Base-by-base conservation (phyloP, 2,797 vertebrate species). In the Gadopsis marmoratus region DNA sequence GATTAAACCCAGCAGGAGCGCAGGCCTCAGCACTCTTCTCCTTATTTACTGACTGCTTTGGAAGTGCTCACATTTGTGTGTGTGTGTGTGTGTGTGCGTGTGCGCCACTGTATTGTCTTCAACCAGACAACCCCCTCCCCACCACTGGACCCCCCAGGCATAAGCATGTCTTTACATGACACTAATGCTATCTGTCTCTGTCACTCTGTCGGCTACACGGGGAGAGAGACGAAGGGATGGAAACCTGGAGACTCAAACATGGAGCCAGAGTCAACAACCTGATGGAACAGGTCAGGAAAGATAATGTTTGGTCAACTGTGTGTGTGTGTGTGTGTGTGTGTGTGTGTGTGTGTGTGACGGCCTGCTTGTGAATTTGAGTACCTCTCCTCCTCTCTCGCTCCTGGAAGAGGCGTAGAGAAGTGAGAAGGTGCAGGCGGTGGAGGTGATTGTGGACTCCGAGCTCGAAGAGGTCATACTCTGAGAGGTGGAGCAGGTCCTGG, bases 351-450 rank as follows among this genome's bases (percentile, higher is more conserved):
- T 4, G 70, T 78, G 67, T 31, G 43, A 13, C 35, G 81, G 39
- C 39, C 26, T 50, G 59, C 50, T 48, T 55, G n/a, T 79, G 68
- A 51, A 2, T 62, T 0, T 16, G 61, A 35, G 81, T 90, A 96
- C 95, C 95, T 96, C 88, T 93, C 55, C 92, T 93, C 87, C 77
- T 86, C 86, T 94, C 94, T 8, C 86, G 81, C 81, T 95, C 93
- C 63, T 90, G 92, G 82, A 96, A 93, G 61, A 96, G 90, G 76
- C 94, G 91, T 21, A 96, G 94, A 43, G 92, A 96, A 60, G 94
- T 96, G 76, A 96, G 94, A 2, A 96, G 95, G 76, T 94, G 91
- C 66, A 94, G 89, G 50, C 88, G 77, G 82, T 97, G 95, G 31
- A 95, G 89, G 76, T 92, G 91, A 84, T 95, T 96, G 87, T 95